Percentiles rank a stretch among this genome's conserved stretches.
Conservation (phyloP, 2,797 vertebrate species). For the Argyrosomus regius region DNA sequence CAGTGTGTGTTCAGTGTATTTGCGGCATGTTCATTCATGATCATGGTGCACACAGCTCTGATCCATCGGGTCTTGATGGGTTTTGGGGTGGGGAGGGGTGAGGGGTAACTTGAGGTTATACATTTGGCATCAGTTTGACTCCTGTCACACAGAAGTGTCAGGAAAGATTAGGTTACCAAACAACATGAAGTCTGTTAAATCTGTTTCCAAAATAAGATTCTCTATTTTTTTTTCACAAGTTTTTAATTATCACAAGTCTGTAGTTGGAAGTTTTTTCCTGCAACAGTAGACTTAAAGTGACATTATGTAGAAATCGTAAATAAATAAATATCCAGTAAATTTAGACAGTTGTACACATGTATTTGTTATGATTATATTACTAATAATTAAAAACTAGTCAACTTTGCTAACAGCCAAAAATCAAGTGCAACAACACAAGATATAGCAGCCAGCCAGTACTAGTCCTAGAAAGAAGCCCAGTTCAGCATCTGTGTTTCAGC, state of each 20-base stretch:
- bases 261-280: background rate
- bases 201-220: background rate
- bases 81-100: background rate
- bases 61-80: background rate
- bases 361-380: too few species aligned
- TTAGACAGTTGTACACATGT: too few species aligned
- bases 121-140: background rate
- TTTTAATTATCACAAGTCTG: background rate
- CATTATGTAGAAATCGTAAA: too few species aligned
- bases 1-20: conserved; percentile 10
- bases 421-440: too few species aligned
- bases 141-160: background rate
- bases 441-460: too few species aligned
- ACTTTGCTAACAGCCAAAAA: too few species aligned
- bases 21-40: background rate
- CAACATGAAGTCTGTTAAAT: background rate
- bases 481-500: too few species aligned
- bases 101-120: background rate
- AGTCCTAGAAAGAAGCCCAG: too few species aligned
- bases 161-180: too few species aligned
- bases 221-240: background rate
- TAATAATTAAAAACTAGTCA: too few species aligned
- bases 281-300: too few species aligned
- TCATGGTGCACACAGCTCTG: background rate
- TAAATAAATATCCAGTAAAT: too few species aligned